Conservation (phyloP, 2,888 invertebrate species). For the Acleris sparsana region DNA sequence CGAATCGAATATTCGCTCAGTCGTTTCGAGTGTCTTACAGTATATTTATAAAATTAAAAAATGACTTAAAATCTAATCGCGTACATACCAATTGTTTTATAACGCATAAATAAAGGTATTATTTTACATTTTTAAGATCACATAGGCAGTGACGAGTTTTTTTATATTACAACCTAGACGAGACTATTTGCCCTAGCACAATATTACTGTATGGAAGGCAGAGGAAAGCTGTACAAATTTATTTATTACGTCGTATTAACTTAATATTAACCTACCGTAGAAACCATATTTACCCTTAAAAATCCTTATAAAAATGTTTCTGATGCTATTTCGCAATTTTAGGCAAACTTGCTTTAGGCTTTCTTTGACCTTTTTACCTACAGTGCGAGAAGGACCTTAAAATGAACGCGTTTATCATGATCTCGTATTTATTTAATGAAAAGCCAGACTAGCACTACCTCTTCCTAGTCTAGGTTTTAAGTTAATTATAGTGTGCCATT, state of each 20-base stretch:
- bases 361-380: no score
- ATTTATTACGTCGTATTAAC: background rate
- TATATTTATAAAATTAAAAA: background rate
- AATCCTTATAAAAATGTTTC: background rate
- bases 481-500: no score
- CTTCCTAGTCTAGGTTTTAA: no score
- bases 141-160: constrained; percentile 22
- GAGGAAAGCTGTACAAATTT: constrained; percentile 2
- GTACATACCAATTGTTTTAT: background rate
- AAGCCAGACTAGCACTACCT: no score
- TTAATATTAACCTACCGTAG: background rate
- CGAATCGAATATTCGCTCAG: constrained; percentile 13
- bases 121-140: constrained; percentile 15
- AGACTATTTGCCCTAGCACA: background rate
- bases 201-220: constrained; percentile 3
- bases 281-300: background rate
- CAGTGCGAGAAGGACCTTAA: no score
- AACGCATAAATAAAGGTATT: background rate
- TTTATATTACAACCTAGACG: background rate
- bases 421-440: no score
- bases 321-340: background rate
- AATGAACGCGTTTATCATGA: no score
- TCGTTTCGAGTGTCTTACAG: constrained; percentile 13
- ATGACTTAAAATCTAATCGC: constrained; percentile 1
- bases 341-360: background rate